Evolutionary conservation across 2,113 vertebrate genomes (phyloP), one percentile per base, ranked within the genome.

Genomic region (Jaculus jaculus): DNA sequence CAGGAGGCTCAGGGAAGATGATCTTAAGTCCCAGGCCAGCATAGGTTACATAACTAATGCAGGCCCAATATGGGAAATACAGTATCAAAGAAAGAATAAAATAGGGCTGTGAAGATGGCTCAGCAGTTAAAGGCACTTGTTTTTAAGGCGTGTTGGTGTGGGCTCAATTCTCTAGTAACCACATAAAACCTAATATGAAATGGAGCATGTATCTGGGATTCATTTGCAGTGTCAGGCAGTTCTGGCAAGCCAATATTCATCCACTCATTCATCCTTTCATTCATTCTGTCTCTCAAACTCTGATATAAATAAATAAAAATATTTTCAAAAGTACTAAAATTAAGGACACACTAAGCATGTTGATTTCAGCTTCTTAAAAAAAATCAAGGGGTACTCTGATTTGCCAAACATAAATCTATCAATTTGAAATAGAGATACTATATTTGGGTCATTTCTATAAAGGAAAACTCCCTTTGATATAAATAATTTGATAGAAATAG

Each of bases 401-500:
- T 58, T 75, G 7, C 37, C 17, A 2, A 4, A 92, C 89, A 81
- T 26, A 90, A 77, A 63, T 34, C 3, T 4, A 84, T 74, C 61
- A 21, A 90, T n/a, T 77, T 65, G 11, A 89, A 86, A 51, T 16
- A 79, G n/a, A 89, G 91, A 90, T 30, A 20, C 16, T 82, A 60
- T 60, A 89, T 95, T 93, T 61, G 81, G 72, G 73, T 87, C 87
- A 96, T 85, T 84, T 91, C 79, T 92, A 88, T 85, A 90, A 94
- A 90, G 9, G 94, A 84, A 96, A 91, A 79, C 4, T 47, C 93
- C 13, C 28, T 16, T 88, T 66, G 61, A 18, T 1, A 0, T 73
- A 92, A n/a, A 58, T n/a, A 89, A 69, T 88, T 82, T 94, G 74
- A 90, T 39, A 93, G 60, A 93, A 88, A 93, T 91, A 95, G 87